These are phyloP conservation scores for Lagodon rhomboides DNA, from an alignment of 2,797 vertebrate genomes.

Conservation along the genomic window DNA sequence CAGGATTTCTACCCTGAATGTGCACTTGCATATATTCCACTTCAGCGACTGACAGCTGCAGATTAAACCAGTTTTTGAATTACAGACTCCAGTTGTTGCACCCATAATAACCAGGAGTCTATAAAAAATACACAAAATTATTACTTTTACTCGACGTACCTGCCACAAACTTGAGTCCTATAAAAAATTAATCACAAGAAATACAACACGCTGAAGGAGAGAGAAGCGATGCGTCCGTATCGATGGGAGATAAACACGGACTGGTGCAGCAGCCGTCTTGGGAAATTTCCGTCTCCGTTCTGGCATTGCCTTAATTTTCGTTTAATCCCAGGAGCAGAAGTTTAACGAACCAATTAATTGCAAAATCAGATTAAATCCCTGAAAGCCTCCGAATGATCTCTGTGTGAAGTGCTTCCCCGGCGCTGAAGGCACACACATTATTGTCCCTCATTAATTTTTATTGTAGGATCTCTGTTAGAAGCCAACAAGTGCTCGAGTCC, in stretches of 20 bases:
- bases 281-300: conserved; percentile 68
- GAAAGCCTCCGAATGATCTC: conserved; percentile 72
- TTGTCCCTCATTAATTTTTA: conserved; percentile 49
- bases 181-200: conserved; percentile 19
- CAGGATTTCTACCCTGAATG: background rate
- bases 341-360: conserved; percentile 82
- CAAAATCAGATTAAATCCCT: conserved; percentile 78
- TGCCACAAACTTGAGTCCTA: conserved; percentile 8
- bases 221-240: conserved; percentile 46
- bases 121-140: background rate
- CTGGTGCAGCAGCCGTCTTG: conserved; percentile 44
- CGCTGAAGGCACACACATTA: conserved; percentile 57
- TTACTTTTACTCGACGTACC: background rate
- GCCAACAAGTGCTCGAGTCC: conserved; percentile 50
- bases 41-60: background rate
- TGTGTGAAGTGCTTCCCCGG: conserved; percentile 62
- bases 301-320: conserved; percentile 70
- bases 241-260: conserved; percentile 64
- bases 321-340: conserved; percentile 76
- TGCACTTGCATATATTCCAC: background rate
- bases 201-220: conserved; percentile 36
- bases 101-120: background rate
- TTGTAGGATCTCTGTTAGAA: conserved; percentile 54
- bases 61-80: conserved; percentile 1
- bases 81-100: background rate